These are phyloP conservation scores for Crambe crambe DNA, from an alignment of 37 sponge, comb jelly and placozoan species.

Conservation along the genomic window DNA sequence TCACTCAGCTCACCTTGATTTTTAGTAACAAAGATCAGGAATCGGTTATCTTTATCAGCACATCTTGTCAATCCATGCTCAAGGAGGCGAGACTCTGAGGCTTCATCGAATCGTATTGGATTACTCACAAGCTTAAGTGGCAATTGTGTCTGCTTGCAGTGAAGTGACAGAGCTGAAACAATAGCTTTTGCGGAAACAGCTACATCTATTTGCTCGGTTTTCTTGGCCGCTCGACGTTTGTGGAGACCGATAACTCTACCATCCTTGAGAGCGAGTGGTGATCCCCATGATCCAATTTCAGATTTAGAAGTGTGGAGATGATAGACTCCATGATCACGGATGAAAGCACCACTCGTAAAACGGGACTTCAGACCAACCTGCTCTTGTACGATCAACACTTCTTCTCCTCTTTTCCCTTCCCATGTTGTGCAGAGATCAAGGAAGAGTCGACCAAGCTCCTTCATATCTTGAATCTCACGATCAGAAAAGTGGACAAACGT, in stretches of 20 bases:
- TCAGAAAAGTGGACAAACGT: not conserved
- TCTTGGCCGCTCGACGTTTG: slow-evolving; percentile 4
- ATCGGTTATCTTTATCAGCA: not conserved
- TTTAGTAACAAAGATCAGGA: slow-evolving; percentile 24
- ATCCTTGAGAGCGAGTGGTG: slow-evolving; percentile 10
- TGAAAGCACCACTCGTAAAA: slow-evolving; percentile 15
- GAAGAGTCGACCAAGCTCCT: not conserved
- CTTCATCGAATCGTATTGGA: slow-evolving; percentile 14
- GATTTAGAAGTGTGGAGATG: not conserved
- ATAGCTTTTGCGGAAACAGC: slow-evolving; percentile 19
- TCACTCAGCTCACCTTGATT: not conserved
- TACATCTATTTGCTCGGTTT: not conserved
- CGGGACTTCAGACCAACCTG: not conserved
- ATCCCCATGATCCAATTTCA: slow-evolving; percentile 14
- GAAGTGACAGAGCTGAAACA: not conserved
- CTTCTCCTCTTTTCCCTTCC: slow-evolving; percentile 8
- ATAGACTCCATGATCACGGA: slow-evolving; percentile 14
- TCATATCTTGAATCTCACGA: not conserved
- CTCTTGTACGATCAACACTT: not conserved
- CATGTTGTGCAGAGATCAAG: not conserved
- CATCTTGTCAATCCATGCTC: slow-evolving; percentile 10
- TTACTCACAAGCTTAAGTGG: slow-evolving; percentile 13
- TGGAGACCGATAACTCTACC: slow-evolving; percentile 29
- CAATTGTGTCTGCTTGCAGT: not conserved
- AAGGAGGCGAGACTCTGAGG: not conserved